Evolutionary conservation across 2,797 vertebrate genomes (phyloP).

Genomic region (Bothrops alternatus): DNA sequence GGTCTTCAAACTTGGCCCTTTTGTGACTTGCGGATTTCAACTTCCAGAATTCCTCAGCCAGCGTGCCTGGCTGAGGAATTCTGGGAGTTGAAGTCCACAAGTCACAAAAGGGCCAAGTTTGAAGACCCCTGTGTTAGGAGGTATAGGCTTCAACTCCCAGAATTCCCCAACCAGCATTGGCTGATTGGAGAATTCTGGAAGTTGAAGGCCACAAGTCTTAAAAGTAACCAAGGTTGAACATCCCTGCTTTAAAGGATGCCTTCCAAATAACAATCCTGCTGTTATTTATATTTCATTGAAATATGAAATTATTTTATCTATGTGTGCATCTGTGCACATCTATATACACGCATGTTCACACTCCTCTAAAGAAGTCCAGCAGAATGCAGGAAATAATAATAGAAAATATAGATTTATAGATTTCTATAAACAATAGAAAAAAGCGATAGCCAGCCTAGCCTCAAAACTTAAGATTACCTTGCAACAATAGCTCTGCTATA

Average conservation of each 20-base stretch:
- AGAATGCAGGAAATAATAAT: neutral
- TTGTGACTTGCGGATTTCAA: too few species aligned
- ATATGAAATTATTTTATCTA: neutral
- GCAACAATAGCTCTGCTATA: conserved; percentile 16
- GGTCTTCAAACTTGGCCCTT: too few species aligned
- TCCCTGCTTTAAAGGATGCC: neutral
- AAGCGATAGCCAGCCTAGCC: neutral
- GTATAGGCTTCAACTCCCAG: neutral
- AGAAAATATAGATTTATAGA: neutral
- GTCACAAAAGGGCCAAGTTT: too few species aligned
- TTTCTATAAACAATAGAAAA: neutral
- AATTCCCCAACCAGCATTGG: neutral
- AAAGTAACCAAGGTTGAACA: neutral
- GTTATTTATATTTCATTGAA: neutral
- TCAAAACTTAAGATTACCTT: neutral
- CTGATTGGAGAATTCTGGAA: neutral
- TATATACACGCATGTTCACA: neutral
- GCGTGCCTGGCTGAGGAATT: too few species aligned
- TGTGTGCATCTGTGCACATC: neutral
- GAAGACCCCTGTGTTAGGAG: neutral
- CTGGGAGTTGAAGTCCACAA: too few species aligned
- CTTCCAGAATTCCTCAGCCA: too few species aligned
- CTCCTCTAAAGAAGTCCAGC: neutral
- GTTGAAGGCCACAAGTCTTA: neutral
- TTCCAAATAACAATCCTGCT: neutral